phyloP scores from a whole-genome alignment of 2,797 vertebrate species.

The Hydrocynus forskahlii region DNA sequence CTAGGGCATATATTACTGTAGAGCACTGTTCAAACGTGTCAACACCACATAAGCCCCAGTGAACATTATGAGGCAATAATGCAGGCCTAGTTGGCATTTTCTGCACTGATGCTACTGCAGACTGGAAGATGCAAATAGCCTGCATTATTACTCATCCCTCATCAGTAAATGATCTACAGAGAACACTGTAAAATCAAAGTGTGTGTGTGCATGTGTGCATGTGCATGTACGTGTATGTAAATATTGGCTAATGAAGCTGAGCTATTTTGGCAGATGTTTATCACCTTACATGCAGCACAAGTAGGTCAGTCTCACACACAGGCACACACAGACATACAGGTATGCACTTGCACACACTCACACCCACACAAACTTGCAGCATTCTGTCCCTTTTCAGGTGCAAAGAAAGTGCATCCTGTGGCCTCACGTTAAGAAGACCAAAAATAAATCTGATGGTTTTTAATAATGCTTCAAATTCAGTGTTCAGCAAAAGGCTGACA shows the following conservation, averaged over 20 bases:
- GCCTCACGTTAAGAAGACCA: not conserved
- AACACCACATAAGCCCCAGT: constrained; percentile 2
- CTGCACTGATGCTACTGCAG: no score
- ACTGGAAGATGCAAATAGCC: no score
- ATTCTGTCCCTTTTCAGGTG: constrained; percentile 41
- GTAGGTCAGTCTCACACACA: constrained; percentile 50
- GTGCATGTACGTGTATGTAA: not conserved
- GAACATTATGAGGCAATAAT: constrained; percentile 4
- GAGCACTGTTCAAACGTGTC: not conserved
- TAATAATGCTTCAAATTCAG: not conserved
- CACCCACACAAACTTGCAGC: not conserved
- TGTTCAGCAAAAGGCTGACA: not conserved
- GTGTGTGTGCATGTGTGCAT: no score
- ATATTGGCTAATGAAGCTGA: constrained; percentile 41
- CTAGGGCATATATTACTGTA: constrained; percentile 28
- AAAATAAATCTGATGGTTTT: not conserved
- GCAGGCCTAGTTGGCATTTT: no score
- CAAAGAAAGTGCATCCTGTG: not conserved
- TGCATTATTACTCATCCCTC: no score
- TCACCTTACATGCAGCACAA: constrained; percentile 52
- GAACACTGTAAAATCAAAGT: no score
- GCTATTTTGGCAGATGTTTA: constrained; percentile 57
- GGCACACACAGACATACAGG: not conserved
- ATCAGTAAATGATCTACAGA: no score
- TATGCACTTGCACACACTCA: not conserved